Evolutionary conservation across 2,797 vertebrate genomes (phyloP).

Genomic region (Linurgus olivaceus): DNA sequence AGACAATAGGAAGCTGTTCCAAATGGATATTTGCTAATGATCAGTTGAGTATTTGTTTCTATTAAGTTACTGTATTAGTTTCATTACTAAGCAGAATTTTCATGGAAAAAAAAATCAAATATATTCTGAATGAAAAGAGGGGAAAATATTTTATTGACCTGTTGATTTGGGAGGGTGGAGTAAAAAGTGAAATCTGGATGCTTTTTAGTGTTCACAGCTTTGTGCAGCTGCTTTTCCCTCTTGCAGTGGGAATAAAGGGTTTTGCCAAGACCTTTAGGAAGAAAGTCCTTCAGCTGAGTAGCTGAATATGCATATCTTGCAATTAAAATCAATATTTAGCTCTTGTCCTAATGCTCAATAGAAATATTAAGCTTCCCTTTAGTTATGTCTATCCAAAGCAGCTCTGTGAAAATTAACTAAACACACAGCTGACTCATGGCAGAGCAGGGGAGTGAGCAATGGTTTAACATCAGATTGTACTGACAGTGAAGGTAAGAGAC

Average conservation of each 20-base stretch:
- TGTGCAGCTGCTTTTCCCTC: not conserved
- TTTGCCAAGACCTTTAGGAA: not conserved
- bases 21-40: not conserved
- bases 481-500: not conserved
- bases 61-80: not conserved
- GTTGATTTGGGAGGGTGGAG: not conserved
- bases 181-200: not conserved
- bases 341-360: not conserved
- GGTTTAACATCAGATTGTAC: not conserved
- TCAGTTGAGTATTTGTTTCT: not conserved
- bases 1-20: not conserved
- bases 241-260: not conserved
- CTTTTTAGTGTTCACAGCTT: not conserved
- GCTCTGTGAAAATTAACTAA: not conserved
- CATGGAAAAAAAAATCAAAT: not conserved
- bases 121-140: not conserved
- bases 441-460: not conserved
- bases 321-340: not conserved
- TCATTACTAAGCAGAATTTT: not conserved
- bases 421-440: not conserved
- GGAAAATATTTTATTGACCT: not conserved
- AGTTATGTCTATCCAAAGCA: not conserved
- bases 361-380: not conserved
- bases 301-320: not conserved
- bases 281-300: not conserved